A percentile compares a stretch with the other conserved stretches of the same genome.
These are phyloP conservation scores for Strix uralensis DNA, from an alignment of 2,113 vertebrate genomes.

Conservation along the genomic window DNA sequence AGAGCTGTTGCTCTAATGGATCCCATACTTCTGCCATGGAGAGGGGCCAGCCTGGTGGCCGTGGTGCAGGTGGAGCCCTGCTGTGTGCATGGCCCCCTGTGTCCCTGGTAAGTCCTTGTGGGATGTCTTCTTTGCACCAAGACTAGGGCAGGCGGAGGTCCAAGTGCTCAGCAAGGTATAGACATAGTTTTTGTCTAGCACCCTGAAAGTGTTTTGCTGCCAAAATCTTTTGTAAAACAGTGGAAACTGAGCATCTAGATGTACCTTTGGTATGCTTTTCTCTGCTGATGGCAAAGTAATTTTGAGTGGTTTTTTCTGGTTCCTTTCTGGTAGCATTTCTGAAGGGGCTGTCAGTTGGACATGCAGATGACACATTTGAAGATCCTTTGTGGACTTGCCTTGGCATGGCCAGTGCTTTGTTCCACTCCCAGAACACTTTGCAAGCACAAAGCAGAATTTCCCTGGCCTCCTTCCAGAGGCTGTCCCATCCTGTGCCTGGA, in stretches of 20 bases:
- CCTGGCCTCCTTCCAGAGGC: neutral
- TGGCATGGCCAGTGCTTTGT: neutral
- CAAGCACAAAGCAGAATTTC: neutral
- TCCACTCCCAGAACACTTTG: neutral
- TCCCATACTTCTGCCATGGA: accelerated
- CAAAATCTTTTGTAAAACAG: neutral
- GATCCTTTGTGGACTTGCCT: neutral
- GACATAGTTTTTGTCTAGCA: neutral
- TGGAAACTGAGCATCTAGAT: neutral
- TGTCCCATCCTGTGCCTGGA: neutral
- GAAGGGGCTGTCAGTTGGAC: neutral
- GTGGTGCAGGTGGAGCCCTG: accelerated
- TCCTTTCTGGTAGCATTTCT: neutral
- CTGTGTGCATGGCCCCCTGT: neutral
- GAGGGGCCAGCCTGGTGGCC: neutral
- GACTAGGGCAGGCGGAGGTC: neutral
- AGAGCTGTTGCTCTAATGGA: neutral
- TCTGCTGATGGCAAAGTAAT: neutral
- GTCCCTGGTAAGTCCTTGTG: accelerated
- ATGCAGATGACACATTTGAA: neutral
- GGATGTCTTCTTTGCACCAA: neutral
- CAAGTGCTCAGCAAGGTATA: neutral
- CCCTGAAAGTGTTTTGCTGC: neutral
- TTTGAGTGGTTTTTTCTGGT: neutral
- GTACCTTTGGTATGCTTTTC: neutral